Base-by-base conservation (phyloP, 2,888 invertebrate species). In the Aproaerema taeniolella region DNA sequence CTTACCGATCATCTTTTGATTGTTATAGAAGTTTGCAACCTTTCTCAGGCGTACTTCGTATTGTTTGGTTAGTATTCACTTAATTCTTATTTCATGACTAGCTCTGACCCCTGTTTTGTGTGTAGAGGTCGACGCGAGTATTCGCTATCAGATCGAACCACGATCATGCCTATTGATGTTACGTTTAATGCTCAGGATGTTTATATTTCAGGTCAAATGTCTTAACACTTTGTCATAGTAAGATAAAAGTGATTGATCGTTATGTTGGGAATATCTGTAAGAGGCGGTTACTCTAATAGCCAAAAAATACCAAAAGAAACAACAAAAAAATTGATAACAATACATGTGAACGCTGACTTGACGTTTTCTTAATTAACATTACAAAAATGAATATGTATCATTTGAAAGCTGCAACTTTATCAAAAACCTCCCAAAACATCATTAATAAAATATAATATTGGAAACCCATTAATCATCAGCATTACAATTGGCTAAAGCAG, bases 41-140 rank as follows among this genome's bases (percentile, higher is more conserved):
- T 20, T 32, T 41, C 54, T 49, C 52, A 55, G 42, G 50, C 51
- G 46, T 43, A 51, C 55, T 49, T 26, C 50, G 55, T 60, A 64
- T 66, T 64, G 67, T 71, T 67, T 63, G 56, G 59, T 63, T 63
- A 65, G 58, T 60, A 65, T 69, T 67, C 64, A 67, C 61, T 67
- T 67, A 63, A 69, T 67, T 70, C 69, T 67, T 65, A 67, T 74
- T 76, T 72, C 74, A 73, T 73, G 74, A 74, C 68, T 70, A 49
- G 50, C 48, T 50, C 49, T 77, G 77, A 79, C 79, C 81, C 62
- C 57, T 49, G 54, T 56, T 63, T 62, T 59, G 58, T 61, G 53
- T 50, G 39, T 43, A 45, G 64, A 72, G 78, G 78, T 76, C 73
- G 52, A 30, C 50, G 52, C 56, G 47, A 45, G 56, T 55, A 46